phyloP scores from a whole-genome alignment of 2,888 invertebrate genomes.

The Eueremaeus valkanovi region DNA sequence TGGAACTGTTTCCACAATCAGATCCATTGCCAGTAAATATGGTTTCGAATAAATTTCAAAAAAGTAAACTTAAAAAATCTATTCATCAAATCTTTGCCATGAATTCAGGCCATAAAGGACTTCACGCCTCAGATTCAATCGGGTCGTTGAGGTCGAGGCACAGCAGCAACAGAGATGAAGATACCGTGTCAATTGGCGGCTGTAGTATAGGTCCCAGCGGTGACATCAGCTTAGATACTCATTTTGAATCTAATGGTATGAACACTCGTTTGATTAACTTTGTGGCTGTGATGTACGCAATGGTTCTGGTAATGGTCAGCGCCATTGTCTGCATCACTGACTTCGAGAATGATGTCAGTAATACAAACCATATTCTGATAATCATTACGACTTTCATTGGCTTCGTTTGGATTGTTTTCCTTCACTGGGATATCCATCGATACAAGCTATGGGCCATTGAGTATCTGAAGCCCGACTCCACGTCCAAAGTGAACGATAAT shows the following conservation, averaged over 20 bases:
- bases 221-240: not conserved
- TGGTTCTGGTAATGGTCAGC: slow-evolving; percentile 26
- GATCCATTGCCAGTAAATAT: not conserved
- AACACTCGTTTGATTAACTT: slow-evolving; percentile 17
- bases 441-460: slow-evolving; percentile 52
- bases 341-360: not conserved
- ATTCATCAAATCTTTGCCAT: too few relatives aligned
- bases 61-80: too few relatives aligned
- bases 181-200: slow-evolving; percentile 3
- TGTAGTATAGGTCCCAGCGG: slow-evolving; percentile 7
- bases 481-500: not conserved
- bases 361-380: slow-evolving; percentile 47
- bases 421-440: slow-evolving; percentile 62
- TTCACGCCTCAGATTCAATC: not conserved
- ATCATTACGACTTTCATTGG: slow-evolving; percentile 58
- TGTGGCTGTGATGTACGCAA: slow-evolving; percentile 31
- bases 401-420: slow-evolving; percentile 61
- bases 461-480: slow-evolving; percentile 34
- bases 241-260: not conserved
- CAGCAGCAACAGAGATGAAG: not conserved
- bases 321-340: slow-evolving; percentile 7
- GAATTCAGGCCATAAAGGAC: not conserved
- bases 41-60: too few relatives aligned
- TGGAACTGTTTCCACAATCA: not conserved
- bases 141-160: not conserved